phyloP scores from a whole-genome alignment of 2,888 invertebrate genomes.

The Monoplex corrugatus region DNA sequence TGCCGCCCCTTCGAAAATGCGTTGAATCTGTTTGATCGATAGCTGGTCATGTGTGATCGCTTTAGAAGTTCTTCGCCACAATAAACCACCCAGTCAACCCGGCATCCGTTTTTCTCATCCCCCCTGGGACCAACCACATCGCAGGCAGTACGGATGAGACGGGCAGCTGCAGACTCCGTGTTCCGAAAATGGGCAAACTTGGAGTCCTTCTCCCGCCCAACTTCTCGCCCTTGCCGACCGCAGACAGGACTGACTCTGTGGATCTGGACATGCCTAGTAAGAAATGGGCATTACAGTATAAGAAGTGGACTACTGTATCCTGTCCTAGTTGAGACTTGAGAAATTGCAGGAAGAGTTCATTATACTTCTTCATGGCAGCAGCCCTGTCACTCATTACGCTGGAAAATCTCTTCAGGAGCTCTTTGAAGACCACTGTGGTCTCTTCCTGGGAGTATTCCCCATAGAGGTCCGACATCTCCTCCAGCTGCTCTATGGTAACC shows the following conservation, averaged over 20 bases:
- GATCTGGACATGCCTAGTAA: background rate
- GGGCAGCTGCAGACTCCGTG: constrained; percentile 10
- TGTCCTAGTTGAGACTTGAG: background rate
- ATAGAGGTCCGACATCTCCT: constrained; percentile 29
- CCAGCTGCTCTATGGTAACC: background rate
- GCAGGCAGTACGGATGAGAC: constrained; percentile 30
- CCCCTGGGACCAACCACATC: constrained; percentile 34
- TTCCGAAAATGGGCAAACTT: background rate
- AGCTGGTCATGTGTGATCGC: constrained; percentile 23
- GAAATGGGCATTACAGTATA: constrained; percentile 27
- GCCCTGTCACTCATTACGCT: constrained; percentile 34
- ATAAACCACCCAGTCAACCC: constrained; percentile 37
- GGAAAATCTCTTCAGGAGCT: constrained; percentile 15
- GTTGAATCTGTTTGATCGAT: constrained; percentile 44
- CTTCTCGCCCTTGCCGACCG: background rate
- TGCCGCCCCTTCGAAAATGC: constrained; percentile 40
- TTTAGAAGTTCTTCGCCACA: background rate
- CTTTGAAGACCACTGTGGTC: background rate
- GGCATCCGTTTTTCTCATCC: constrained; percentile 39
- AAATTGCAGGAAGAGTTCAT: background rate
- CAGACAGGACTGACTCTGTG: background rate
- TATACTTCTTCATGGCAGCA: constrained; percentile 42
- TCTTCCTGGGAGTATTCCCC: background rate
- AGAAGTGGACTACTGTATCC: background rate
- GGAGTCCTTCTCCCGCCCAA: background rate